A percentile compares a stretch with the other conserved stretches of the same genome.
These are phyloP conservation scores for Oceanites oceanicus DNA, from an alignment of 2,113 vertebrate species.

Conservation along the genomic window DNA sequence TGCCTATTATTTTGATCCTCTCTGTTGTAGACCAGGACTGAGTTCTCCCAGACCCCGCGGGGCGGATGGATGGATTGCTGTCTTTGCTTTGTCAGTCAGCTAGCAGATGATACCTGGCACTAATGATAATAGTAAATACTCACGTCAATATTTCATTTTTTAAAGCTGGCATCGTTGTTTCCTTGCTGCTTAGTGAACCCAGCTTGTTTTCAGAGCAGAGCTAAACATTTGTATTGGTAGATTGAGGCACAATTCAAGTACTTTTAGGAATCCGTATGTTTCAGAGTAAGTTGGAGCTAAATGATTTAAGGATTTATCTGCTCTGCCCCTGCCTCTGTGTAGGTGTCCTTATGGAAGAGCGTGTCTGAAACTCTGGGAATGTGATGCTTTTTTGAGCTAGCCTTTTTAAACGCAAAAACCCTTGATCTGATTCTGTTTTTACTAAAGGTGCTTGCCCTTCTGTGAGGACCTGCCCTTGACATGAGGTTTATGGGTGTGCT, in stretches of 20 bases:
- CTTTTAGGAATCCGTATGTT: not conserved
- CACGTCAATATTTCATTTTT: not conserved
- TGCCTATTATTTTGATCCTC: not conserved
- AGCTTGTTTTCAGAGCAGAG: not conserved
- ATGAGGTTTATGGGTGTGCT: not conserved
- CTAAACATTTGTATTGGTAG: not conserved
- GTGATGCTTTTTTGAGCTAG: not conserved
- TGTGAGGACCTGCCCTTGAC: not conserved
- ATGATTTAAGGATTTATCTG: not conserved
- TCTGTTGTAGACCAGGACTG: not conserved
- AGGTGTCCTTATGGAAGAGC: not conserved
- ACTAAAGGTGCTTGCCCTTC: not conserved
- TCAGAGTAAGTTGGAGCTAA: not conserved
- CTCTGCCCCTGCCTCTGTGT: not conserved
- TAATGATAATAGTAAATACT: not conserved
- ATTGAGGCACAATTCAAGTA: not conserved
- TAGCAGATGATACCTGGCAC: not conserved
- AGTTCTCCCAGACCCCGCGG: not conserved
- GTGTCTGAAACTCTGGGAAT: not conserved
- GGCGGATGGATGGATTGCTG: not conserved
- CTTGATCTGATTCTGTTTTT: not conserved
- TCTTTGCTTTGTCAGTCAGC: not conserved
- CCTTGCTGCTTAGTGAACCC: not conserved
- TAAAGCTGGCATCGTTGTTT: not conserved
- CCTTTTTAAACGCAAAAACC: not conserved